Conservation (phyloP, 2,888 invertebrate species). For the Ptilodon capucinus region DNA sequence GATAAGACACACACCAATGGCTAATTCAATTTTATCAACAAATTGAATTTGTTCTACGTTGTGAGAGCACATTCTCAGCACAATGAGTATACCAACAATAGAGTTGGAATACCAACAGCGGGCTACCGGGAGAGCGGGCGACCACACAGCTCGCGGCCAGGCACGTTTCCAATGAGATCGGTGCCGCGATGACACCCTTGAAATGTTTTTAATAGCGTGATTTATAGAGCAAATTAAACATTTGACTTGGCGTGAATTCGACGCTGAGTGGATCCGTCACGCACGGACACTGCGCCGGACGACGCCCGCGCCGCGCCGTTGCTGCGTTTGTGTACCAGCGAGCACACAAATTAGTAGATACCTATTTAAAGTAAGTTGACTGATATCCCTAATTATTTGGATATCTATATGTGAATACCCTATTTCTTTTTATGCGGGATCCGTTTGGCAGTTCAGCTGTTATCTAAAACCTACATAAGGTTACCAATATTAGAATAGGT, state of each 20-base stretch:
- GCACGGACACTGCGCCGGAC: conserved; percentile 64
- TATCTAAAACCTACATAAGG: too few relatives aligned
- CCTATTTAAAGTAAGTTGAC: neutral
- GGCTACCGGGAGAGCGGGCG: conserved; percentile 30
- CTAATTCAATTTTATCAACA: conserved; percentile 52
- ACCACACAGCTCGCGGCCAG: conserved; percentile 69
- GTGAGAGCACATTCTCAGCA: conserved; percentile 45
- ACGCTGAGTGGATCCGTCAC: conserved; percentile 79
- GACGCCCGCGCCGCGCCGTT: conserved; percentile 20
- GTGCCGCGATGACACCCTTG: conserved; percentile 80
- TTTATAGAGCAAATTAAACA: conserved; percentile 83
- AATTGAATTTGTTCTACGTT: conserved; percentile 64
- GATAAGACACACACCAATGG: conserved; percentile 35
- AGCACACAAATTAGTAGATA: conserved; percentile 16
- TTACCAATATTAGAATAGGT: too few relatives aligned
- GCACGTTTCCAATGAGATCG: conserved; percentile 79
- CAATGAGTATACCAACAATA: conserved; percentile 61
- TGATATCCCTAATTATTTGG: neutral
- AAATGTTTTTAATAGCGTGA: conserved; percentile 81
- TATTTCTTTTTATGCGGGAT: too few relatives aligned
- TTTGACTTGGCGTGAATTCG: conserved; percentile 82
- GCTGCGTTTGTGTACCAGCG: neutral
- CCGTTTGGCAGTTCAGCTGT: too few relatives aligned
- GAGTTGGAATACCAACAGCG: conserved; percentile 51
- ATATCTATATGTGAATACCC: too few relatives aligned